A percentile compares a stretch with the other conserved stretches of the same genome.
Conservation (phyloP, 2,888 invertebrate genomes). For the Lymantria dispar region DNA sequence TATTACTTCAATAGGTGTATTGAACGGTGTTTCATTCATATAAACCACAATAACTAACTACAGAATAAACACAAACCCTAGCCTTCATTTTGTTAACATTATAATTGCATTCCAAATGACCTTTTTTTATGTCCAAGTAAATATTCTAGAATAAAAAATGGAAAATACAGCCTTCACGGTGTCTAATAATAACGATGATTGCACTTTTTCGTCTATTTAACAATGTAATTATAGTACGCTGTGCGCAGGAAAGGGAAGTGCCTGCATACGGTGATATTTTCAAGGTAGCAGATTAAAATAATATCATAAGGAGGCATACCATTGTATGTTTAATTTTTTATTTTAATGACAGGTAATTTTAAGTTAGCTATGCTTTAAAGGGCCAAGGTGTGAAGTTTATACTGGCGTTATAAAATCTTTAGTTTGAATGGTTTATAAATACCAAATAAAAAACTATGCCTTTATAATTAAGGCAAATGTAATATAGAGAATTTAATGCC, state of each 20-base stretch:
- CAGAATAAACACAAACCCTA: slow-evolving; percentile 8
- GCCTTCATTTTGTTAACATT: slow-evolving; percentile 15
- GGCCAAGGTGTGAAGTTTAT: no score
- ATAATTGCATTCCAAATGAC: slow-evolving; percentile 23
- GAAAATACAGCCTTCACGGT: slow-evolving; percentile 55
- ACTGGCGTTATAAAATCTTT: no score
- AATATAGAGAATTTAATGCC: no score
- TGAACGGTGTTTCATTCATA: background rate
- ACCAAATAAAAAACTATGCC: no score
- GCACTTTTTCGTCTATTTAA: slow-evolving; percentile 43
- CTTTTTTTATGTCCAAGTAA: slow-evolving; percentile 18
- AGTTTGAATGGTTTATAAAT: no score
- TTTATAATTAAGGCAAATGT: no score
- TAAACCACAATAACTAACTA: background rate
- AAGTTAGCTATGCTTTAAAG: background rate
- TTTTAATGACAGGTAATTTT: background rate
- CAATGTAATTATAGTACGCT: slow-evolving; percentile 43
- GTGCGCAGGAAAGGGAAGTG: slow-evolving; percentile 69
- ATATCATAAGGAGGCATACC: slow-evolving; percentile 23
- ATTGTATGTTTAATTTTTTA: slow-evolving; percentile 22
- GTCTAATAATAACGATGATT: slow-evolving; percentile 36
- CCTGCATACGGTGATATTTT: slow-evolving; percentile 47
- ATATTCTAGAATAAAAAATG: slow-evolving; percentile 26
- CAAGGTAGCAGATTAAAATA: slow-evolving; percentile 55
- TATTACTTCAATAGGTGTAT: no score